phyloP scores from a whole-genome alignment of 2,888 invertebrate genomes.

The Pyrrhia umbra region DNA sequence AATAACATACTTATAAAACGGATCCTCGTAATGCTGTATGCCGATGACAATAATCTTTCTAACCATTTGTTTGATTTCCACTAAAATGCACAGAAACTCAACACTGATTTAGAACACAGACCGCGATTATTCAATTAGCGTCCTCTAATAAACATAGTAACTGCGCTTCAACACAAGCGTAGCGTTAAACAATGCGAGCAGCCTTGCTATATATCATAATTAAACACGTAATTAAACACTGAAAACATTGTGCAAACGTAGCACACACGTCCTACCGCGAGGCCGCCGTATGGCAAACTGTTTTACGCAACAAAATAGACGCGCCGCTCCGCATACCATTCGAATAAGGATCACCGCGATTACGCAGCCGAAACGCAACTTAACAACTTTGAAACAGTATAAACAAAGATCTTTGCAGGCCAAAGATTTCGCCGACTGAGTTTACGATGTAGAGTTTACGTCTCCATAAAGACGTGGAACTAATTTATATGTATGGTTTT shows the following conservation, averaged over 20 bases:
- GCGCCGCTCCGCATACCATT: slow-evolving; percentile 82
- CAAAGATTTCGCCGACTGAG: slow-evolving; percentile 72
- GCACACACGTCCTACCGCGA: slow-evolving; percentile 73
- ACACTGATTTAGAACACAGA: slow-evolving; percentile 70
- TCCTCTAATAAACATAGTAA: slow-evolving; percentile 76
- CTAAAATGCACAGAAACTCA: slow-evolving; percentile 69
- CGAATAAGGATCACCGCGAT: slow-evolving; percentile 87
- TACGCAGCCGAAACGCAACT: slow-evolving; percentile 80
- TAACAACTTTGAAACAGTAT: slow-evolving; percentile 77
- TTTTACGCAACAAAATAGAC: slow-evolving; percentile 79
- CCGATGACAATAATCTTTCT: slow-evolving; percentile 86
- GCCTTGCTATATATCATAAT: slow-evolving; percentile 77
- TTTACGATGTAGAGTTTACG: slow-evolving; percentile 63
- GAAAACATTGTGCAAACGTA: slow-evolving; percentile 66
- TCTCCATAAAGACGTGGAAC: slow-evolving; percentile 65
- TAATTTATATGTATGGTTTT: slow-evolving; percentile 49
- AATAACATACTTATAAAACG: slow-evolving; percentile 84
- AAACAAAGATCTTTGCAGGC: slow-evolving; percentile 77
- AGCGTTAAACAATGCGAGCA: slow-evolving; percentile 75
- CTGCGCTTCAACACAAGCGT: slow-evolving; percentile 72
- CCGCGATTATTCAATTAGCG: slow-evolving; percentile 73
- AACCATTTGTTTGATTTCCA: slow-evolving; percentile 81
- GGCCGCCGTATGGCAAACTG: slow-evolving; percentile 76
- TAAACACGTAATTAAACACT: slow-evolving; percentile 74
- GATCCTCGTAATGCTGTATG: slow-evolving; percentile 86